Evolutionary conservation across 2,888 invertebrate species (phyloP), one percentile per base, ranked within the genome.

Genomic region (Thymelicus acteon): DNA sequence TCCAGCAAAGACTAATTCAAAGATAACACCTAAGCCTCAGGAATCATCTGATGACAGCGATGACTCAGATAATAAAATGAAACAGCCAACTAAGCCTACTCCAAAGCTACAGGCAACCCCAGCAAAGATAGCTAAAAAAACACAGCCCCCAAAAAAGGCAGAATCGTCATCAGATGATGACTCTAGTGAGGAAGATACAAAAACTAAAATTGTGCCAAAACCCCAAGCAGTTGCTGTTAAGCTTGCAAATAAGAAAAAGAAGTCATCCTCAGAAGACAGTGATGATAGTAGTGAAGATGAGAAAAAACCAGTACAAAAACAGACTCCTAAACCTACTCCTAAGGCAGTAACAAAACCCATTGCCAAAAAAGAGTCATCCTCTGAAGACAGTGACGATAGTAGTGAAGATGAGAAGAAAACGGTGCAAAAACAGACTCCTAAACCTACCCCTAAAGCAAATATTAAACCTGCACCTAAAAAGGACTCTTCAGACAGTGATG

Each of bases 161-260:
- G 83, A 82, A 12, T 82, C 83, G 10, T 88, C 88, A 72, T 86
- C 87, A 2, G 88, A 87, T 64, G 85, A 85, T 65, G 84, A 85
- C 39, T 74, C 74, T 68, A 75, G 76, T 74, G 76, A 76, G 58
- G 75, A 74, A 70, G 72, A 71, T 47, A 73, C 81, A 67, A 66
- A 71, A 77, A 67, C 76, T 72, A 73, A 77, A 74, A 66, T 73
- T 57, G 74, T 75, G 39, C 75, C 78, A 61, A 83, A 84, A 75
- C 68, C 74, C 44, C 74, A 74, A 57, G 73, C 75, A 40, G 72
- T 67, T 4, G 74, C 72, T 65, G 78, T 79, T 5, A 81, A 83
- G 62, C 69, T 75, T 39, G 74, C 82, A 78, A 77, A 74, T 47
- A 82, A 79, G 66, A 82, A 84, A 72, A 74, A 79, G 37, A 80